phyloP scores from a whole-genome alignment of 1,140 invertebrate species.

The Wiebesia pumilae region DNA sequence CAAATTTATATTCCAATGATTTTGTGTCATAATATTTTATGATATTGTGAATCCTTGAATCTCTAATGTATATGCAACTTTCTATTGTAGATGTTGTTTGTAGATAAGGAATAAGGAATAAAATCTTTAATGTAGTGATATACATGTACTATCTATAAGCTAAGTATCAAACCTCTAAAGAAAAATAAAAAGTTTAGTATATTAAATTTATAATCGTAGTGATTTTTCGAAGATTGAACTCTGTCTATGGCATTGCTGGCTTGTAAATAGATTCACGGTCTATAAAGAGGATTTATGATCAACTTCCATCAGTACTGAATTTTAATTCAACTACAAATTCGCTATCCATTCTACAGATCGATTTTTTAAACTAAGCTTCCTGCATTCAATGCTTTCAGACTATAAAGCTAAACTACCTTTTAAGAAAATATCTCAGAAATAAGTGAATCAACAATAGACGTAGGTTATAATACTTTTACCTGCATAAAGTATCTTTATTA shows the following conservation, averaged over 20 bases:
- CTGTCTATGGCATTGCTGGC: slow-evolving; percentile 2
- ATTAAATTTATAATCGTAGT: slow-evolving; percentile 60
- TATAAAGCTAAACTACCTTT: no score
- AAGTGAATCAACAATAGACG: no score
- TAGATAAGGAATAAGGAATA: slow-evolving; percentile 58
- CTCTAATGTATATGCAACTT: slow-evolving; percentile 61
- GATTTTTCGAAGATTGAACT: slow-evolving; percentile 53
- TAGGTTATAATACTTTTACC: not conserved
- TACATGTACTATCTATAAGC: slow-evolving; percentile 70
- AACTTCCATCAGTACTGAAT: not conserved
- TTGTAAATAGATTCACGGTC: slow-evolving; percentile 11
- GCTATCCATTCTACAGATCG: slow-evolving; percentile 12
- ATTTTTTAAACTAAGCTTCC: not conserved
- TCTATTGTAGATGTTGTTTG: slow-evolving; percentile 70
- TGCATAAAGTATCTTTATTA: not conserved
- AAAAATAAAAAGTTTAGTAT: slow-evolving; percentile 64
- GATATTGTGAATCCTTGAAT: slow-evolving; percentile 40
- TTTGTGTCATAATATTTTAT: not conserved
- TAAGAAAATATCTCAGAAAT: no score
- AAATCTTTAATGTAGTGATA: slow-evolving; percentile 64
- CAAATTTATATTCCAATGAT: no score
- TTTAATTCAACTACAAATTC: slow-evolving; percentile 23
- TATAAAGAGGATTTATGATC: not conserved
- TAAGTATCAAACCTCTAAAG: slow-evolving; percentile 65
- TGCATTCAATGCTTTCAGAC: no score